Conservation (phyloP, 1,140 invertebrate genomes). For the Drosophila nigromelanica region DNA sequence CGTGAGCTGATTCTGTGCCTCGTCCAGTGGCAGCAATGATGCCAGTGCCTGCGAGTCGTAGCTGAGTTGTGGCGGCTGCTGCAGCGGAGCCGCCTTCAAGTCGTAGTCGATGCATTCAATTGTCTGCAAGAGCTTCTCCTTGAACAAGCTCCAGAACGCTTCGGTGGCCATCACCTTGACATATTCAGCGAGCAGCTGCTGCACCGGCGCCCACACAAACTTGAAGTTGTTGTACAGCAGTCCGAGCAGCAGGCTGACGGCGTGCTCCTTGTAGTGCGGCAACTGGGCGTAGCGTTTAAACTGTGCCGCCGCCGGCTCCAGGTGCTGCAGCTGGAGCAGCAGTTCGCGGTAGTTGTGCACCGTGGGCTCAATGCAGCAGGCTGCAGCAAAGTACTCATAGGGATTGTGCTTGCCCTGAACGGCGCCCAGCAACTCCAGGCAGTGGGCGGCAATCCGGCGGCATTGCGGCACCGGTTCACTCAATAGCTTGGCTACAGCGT, state of each 20-base stretch:
- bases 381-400: conserved; percentile 88
- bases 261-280: conserved; percentile 86
- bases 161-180: conserved; percentile 87
- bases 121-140: conserved; percentile 86
- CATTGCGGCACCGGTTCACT: conserved; percentile 43
- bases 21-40: conserved; percentile 35
- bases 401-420: conserved; percentile 43
- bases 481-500: conserved; percentile 31
- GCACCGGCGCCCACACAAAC: conserved; percentile 93
- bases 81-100: conserved; percentile 8
- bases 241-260: conserved; percentile 91
- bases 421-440: conserved; percentile 47
- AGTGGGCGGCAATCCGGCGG: conserved; percentile 67
- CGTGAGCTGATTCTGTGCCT: conserved; percentile 11
- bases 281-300: conserved; percentile 85
- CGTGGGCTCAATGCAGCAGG: conserved; percentile 88
- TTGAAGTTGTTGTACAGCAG: conserved; percentile 94
- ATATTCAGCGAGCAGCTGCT: conserved; percentile 89
- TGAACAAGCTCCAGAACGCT: conserved; percentile 92
- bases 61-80: neutral
- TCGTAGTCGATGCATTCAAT: conserved; percentile 71
- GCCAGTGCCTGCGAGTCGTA: conserved; percentile 46
- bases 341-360: conserved; percentile 92
- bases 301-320: conserved; percentile 87
- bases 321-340: conserved; percentile 89